phyloP scores from a whole-genome alignment of 2,888 invertebrate species.

The Diarsia dahlii region DNA sequence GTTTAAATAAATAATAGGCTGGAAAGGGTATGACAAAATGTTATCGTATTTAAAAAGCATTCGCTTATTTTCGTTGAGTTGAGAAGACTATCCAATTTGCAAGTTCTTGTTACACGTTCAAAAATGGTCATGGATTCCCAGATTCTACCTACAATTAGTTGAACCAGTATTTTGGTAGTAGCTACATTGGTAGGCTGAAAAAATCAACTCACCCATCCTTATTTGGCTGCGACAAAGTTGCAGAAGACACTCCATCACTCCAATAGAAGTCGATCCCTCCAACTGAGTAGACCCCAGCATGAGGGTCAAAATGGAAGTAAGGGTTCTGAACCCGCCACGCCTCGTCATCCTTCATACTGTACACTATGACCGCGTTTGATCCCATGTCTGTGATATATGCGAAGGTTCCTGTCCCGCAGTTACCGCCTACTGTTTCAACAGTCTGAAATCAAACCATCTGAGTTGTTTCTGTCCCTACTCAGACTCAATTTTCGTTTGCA shows the following conservation, averaged over 20 bases:
- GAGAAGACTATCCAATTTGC: not conserved
- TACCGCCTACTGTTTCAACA: conserved; percentile 91
- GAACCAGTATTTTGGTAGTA: too few species aligned
- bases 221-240: conserved; percentile 90
- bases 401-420: conserved; percentile 89
- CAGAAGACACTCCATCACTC: conserved; percentile 94
- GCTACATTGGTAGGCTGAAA: too few species aligned
- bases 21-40: not conserved
- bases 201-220: conserved; percentile 81
- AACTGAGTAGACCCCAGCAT: conserved; percentile 93
- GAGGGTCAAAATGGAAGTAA: conserved; percentile 94
- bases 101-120: not conserved
- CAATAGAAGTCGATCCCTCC: conserved; percentile 95
- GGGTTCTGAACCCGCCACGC: conserved; percentile 94
- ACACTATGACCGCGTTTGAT: conserved; percentile 94
- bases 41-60: not conserved
- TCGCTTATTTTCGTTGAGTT: too few species aligned
- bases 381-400: conserved; percentile 95
- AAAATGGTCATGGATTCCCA: not conserved
- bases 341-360: conserved; percentile 92
- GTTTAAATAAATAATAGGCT: too few species aligned
- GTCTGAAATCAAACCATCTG: conserved; percentile 81
- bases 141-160: not conserved
- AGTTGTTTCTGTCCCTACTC: too few species aligned
- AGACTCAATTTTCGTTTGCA: not conserved